A percentile compares a stretch with the other conserved stretches of the same genome.
These are phyloP conservation scores for Scarus forsteni DNA, from an alignment of 2,797 vertebrate genomes.

Conservation along the genomic window DNA sequence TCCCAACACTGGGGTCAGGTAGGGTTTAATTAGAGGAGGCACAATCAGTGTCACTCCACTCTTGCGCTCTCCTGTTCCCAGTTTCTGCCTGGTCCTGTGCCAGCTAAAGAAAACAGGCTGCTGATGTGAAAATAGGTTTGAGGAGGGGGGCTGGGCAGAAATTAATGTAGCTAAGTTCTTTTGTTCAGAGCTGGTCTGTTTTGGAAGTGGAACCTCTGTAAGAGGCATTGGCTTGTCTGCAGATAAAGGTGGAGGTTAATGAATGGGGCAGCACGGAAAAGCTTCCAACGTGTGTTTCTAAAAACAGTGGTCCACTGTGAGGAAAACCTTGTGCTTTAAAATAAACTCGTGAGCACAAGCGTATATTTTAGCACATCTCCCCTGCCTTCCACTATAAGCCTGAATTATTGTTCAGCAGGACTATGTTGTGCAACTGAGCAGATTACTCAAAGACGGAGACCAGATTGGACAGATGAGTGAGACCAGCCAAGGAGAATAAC, in stretches of 20 bases:
- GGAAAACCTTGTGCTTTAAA: conserved; percentile 28
- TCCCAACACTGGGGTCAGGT: conserved; percentile 95
- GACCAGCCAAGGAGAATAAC: conserved; percentile 80
- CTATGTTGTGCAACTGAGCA: conserved; percentile 65
- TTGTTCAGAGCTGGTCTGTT: conserved; percentile 61
- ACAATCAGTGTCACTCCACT: conserved; percentile 86
- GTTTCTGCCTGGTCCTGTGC: conserved; percentile 75
- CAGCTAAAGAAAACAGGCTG: conserved; percentile 73
- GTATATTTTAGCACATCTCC: too few species aligned
- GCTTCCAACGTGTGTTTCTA: conserved; percentile 36
- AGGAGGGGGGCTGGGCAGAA: conserved; percentile 22
- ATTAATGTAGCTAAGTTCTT: conserved; percentile 62
- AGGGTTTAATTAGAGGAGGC: conserved; percentile 96
- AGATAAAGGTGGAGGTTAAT: conserved; percentile 75
- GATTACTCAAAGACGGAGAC: conserved; percentile 71
- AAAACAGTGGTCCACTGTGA: conserved; percentile 28
- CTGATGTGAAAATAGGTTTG: conserved; percentile 60
- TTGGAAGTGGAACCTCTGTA: conserved; percentile 60
- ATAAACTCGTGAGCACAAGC: too few species aligned
- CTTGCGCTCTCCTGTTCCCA: conserved; percentile 63
- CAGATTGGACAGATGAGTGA: conserved; percentile 80
- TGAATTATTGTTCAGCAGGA: conserved; percentile 62
- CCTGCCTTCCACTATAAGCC: conserved; percentile 21
- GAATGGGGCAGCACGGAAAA: conserved; percentile 56
- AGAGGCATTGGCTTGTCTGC: conserved; percentile 56